phyloP scores from a whole-genome alignment of 2,113 vertebrate genomes.

The Natator depressus region DNA sequence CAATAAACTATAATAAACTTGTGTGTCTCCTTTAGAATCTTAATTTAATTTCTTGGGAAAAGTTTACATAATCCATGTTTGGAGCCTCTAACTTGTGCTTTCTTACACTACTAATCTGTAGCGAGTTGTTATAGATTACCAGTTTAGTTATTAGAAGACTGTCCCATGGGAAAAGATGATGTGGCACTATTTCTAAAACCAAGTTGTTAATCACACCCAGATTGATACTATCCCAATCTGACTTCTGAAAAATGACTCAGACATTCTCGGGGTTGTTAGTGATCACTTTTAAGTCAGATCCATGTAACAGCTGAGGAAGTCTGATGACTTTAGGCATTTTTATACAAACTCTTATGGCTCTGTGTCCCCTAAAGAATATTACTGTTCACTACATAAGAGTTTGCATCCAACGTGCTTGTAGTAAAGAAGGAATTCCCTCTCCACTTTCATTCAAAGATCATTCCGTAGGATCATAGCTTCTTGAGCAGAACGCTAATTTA shows the following conservation, averaged over 20 bases:
- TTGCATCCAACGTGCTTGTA: neutral
- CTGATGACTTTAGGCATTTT: neutral
- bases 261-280: fast-evolving
- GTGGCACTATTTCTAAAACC: neutral
- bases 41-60: neutral
- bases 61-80: neutral
- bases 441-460: neutral
- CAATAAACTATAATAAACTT: neutral
- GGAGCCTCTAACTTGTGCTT: neutral
- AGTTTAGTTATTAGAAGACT: neutral
- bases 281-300: neutral
- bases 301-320: neutral
- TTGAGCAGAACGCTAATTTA: neutral
- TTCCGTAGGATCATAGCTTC: neutral
- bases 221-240: neutral
- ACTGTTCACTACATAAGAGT: neutral
- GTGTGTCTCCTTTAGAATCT: neutral
- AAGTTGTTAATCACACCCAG: neutral
- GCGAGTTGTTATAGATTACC: neutral
- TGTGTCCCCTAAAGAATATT: neutral
- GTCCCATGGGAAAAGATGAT: neutral
- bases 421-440: neutral
- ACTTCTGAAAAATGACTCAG: neutral
- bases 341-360: neutral
- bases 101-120: neutral